A percentile compares a stretch with the other conserved stretches of the same genome.
Conservation (phyloP, 2,888 invertebrate species). For the Limnephilus rhombicus region DNA sequence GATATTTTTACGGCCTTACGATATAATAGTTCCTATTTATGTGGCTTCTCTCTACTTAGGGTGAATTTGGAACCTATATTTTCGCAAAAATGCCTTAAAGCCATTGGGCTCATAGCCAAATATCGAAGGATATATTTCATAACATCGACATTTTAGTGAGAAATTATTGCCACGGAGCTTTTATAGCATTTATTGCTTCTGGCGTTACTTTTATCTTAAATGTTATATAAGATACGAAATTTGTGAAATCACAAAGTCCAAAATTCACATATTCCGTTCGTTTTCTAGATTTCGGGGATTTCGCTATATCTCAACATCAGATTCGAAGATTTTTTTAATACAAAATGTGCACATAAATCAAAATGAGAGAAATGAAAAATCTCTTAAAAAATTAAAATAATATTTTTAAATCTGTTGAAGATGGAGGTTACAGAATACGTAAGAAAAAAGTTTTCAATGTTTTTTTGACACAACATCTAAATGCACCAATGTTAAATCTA, state of each 20-base stretch:
- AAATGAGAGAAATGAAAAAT: too few species aligned
- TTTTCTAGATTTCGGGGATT: not conserved
- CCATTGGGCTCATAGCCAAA: constrained; percentile 53
- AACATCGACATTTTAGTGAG: constrained; percentile 32
- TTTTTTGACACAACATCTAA: too few species aligned
- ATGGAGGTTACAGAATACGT: too few species aligned
- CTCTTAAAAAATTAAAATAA: too few species aligned
- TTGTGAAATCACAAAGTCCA: not conserved
- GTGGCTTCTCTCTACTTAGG: constrained; percentile 8
- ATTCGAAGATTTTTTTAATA: not conserved
- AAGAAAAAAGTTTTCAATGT: too few species aligned
- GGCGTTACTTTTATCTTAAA: constrained; percentile 30
- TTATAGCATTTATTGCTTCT: constrained; percentile 24
- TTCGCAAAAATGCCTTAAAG: constrained; percentile 37
- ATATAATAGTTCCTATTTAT: constrained; percentile 12
- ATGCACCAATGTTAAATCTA: too few species aligned
- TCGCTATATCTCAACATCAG: not conserved
- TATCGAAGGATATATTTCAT: constrained; percentile 55
- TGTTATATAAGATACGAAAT: not conserved
- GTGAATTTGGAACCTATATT: constrained; percentile 33
- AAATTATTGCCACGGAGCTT: constrained; percentile 25
- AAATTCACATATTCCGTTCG: not conserved
- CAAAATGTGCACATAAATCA: not conserved
- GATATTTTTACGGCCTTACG: not conserved
- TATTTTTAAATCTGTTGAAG: too few species aligned